Base-by-base conservation (phyloP, 2,888 invertebrate genomes). In the Lycaena phlaeas region DNA sequence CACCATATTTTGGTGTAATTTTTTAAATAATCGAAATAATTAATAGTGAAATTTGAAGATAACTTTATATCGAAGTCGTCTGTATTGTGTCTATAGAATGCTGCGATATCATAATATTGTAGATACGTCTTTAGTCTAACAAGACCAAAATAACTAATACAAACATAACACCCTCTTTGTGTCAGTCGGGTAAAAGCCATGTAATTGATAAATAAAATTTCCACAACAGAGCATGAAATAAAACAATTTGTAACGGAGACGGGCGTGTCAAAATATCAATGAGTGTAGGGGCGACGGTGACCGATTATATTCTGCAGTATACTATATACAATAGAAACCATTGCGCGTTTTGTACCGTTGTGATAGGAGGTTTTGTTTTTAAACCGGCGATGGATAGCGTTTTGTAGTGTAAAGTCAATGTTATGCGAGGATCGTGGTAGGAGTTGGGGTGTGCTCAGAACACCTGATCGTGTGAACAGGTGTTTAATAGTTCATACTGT, bases 401-500 rank as follows among this genome's bases (percentile, higher is more conserved):
- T n/a, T n/a, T n/a, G n/a, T n/a, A n/a, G n/a, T 15, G 15, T 30
- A 15, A 11, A 15, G 30, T 5, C 2, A 6, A 10, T 30, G 5
- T 2, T 15, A 29, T n/a, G n/a, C n/a, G 2, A 15, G 15, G 4
- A 14, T 17, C 34, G 37, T 18, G 44, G 47, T 34, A 36, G 36
- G 41, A 44, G 53, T 49, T 48, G 47, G 52, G 53, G 54, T 50
- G 51, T 42, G 45, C 55, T 54, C 44, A 36, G 54, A 57, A 64
- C 70, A 71, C 70, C 70, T 70, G 70, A 70, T 61, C 64, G 54
- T 42, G 46, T 54, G 39, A 64, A 71, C 70, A 71, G 70, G 70
- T 70, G 70, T 54, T 50, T 40, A 43, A 51, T n/a, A n/a, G n/a
- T n/a, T n/a, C n/a, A n/a, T 54, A 49, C 39, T 41, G 45, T 49